These are phyloP conservation scores for Brachionus calyciflorus DNA, from an alignment of 1,140 invertebrate genomes.

Conservation along the genomic window DNA sequence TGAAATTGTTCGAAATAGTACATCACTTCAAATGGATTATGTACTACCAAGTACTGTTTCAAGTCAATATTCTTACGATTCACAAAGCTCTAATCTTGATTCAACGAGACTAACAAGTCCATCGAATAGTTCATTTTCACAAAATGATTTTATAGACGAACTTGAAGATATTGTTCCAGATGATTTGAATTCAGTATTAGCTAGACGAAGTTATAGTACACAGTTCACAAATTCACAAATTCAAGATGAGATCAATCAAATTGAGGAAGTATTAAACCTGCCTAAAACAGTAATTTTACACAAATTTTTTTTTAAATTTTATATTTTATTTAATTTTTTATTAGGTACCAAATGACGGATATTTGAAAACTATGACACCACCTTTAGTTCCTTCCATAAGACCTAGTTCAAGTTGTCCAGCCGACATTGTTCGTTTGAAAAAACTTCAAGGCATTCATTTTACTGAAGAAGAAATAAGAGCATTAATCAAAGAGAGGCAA, in stretches of 20 bases:
- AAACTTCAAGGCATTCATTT: slow-evolving; percentile 25
- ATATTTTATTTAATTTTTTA: not conserved
- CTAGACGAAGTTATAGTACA: not conserved
- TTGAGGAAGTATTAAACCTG: slow-evolving; percentile 14
- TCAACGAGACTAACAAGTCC: not conserved
- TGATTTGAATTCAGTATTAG: not conserved
- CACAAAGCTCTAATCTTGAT: not conserved
- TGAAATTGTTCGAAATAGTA: not conserved
- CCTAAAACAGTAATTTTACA: slow-evolving; percentile 19
- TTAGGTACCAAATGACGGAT: not conserved
- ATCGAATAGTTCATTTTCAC: slow-evolving; percentile 31
- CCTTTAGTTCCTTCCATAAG: not conserved
- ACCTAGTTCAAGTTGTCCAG: slow-evolving; percentile 34
- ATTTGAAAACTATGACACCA: slow-evolving; percentile 11
- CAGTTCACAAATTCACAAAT: slow-evolving; percentile 34
- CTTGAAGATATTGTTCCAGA: slow-evolving; percentile 24
- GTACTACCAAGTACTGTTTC: not conserved
- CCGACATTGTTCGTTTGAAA: slow-evolving; percentile 35
- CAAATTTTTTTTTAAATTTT: not conserved
- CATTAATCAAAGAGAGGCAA: slow-evolving; percentile 78
- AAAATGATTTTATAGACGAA: slow-evolving; percentile 27
- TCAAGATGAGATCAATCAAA: slow-evolving; percentile 24
- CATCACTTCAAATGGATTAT: not conserved
- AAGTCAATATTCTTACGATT: slow-evolving; percentile 19
- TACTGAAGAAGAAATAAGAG: slow-evolving; percentile 51